Conservation (phyloP, 2,888 invertebrate genomes). For the Hirtodrosophila alboralis region DNA sequence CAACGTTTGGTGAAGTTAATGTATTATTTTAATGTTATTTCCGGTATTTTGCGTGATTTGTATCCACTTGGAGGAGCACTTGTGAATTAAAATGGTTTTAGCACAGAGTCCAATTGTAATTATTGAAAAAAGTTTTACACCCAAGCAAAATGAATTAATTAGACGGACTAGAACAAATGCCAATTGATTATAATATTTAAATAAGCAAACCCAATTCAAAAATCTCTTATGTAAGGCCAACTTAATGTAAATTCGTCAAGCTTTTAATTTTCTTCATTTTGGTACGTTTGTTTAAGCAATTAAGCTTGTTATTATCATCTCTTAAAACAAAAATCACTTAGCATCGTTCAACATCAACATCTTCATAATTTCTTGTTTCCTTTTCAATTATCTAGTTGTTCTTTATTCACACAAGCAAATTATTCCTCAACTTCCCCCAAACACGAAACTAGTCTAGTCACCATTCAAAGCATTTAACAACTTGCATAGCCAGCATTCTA, state of each 20-base stretch:
- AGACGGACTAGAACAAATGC: not conserved
- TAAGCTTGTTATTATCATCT: slow-evolving; percentile 21
- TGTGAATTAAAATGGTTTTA: slow-evolving; percentile 7
- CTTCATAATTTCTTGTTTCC: slow-evolving; percentile 29
- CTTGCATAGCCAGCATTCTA: slow-evolving; percentile 23
- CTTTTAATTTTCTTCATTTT: too few species aligned
- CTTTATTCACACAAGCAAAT: too few species aligned
- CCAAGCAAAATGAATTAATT: not conserved
- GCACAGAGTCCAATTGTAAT: not conserved
- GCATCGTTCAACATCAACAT: slow-evolving; percentile 7
- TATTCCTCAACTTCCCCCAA: slow-evolving; percentile 17
- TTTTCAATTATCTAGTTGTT: slow-evolving; percentile 46
- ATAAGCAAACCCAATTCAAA: too few species aligned
- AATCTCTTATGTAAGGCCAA: too few species aligned
- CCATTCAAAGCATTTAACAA: too few species aligned
- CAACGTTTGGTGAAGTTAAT: slow-evolving; percentile 74
- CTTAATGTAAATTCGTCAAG: too few species aligned
- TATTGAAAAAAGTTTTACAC: not conserved
- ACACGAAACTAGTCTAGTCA: too few species aligned
- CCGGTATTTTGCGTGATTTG: slow-evolving; percentile 72
- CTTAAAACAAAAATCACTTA: too few species aligned
- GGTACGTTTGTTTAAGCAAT: slow-evolving; percentile 1
- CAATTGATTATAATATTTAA: too few species aligned
- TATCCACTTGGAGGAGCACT: slow-evolving; percentile 19
- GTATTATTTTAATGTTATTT: slow-evolving; percentile 75